Conservation (phyloP, 2,888 invertebrate genomes). For the Parascotia fuliginaria region DNA sequence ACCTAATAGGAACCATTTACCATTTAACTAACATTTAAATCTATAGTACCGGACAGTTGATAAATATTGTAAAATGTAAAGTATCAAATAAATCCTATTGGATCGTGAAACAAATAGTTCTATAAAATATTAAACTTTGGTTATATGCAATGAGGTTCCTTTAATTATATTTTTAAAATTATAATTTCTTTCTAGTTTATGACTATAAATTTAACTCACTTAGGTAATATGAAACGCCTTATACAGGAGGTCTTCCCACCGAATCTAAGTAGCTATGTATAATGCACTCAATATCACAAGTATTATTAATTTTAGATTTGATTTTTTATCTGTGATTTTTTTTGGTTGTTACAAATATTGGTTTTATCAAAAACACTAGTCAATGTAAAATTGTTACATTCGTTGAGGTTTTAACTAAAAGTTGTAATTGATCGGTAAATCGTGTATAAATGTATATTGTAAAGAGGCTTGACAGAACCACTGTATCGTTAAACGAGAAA, state of each 20-base stretch:
- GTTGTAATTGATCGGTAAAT: conserved; percentile 7
- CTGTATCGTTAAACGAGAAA: conserved; percentile 44
- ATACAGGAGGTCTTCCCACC: conserved; percentile 31
- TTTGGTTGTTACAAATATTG: conserved; percentile 23
- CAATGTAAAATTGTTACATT: conserved; percentile 23
- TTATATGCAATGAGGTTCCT: no score
- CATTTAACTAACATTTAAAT: no score
- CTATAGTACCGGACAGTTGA: no score
- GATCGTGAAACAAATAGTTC: no score
- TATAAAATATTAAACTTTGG: no score
- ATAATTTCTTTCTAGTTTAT: neutral
- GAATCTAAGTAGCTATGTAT: conserved; percentile 17
- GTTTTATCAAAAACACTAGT: conserved; percentile 5
- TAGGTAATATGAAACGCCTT: neutral
- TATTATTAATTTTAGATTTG: conserved; percentile 24
- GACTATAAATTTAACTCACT: neutral
- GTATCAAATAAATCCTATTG: no score
- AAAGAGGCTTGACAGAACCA: conserved; percentile 29
- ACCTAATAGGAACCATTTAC: no score
- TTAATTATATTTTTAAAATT: neutral
- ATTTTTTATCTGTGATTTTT: conserved; percentile 38
- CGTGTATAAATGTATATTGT: conserved; percentile 23
- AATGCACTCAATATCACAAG: conserved; percentile 27
- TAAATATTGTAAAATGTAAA: no score
- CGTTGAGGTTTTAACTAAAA: conserved; percentile 12